Conservation (phyloP, 2,888 invertebrate species). For the Steinernema carpocapsae region DNA sequence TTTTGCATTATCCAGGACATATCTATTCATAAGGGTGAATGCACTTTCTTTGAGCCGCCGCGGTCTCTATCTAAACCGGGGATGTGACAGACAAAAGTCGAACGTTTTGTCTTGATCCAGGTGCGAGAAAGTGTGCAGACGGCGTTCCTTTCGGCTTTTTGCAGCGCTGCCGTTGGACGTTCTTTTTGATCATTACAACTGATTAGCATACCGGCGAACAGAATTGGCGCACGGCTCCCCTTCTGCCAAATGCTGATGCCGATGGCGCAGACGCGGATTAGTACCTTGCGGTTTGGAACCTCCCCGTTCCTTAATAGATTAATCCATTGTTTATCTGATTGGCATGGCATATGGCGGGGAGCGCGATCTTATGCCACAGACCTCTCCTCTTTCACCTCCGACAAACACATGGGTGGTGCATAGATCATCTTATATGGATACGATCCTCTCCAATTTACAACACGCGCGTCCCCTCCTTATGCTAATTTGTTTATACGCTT, state of each 20-base stretch:
- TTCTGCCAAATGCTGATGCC: background rate
- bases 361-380: constrained; percentile 29
- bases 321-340: constrained; percentile 35
- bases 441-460: too few species aligned
- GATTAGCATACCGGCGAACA: constrained; percentile 27
- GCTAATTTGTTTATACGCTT: constrained; percentile 19
- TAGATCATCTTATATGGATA: background rate
- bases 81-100: constrained; percentile 3
- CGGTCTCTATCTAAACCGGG: background rate
- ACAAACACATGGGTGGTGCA: constrained; percentile 20
- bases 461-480: background rate
- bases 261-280: background rate
- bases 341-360: constrained; percentile 25
- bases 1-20: background rate
- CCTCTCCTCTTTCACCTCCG: constrained; percentile 32
- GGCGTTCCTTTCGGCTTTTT: background rate
- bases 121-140: constrained; percentile 8
- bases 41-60: background rate
- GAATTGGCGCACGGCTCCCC: background rate
- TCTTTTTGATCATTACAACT: constrained; percentile 19
- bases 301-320: constrained; percentile 23
- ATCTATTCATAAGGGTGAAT: background rate
- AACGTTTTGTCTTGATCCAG: constrained; percentile 10
- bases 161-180: background rate
- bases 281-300: constrained; percentile 1